A percentile compares a stretch with the other conserved stretches of the same genome.
Conservation (phyloP, 2,888 invertebrate species). For the Helleia helle region DNA sequence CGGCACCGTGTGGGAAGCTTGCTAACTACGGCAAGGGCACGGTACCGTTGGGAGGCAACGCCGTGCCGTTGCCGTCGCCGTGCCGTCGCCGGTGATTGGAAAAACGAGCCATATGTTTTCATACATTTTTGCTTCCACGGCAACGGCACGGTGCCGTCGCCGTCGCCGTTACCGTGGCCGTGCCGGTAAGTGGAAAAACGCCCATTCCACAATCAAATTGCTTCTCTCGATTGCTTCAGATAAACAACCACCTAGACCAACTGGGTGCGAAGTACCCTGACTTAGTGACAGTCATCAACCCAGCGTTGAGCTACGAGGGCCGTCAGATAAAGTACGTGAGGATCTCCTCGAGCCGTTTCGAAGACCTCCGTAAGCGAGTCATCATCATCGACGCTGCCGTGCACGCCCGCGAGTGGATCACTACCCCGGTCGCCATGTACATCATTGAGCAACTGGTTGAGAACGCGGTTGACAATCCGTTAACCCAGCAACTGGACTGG, state of each 20-base stretch:
- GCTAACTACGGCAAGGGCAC: too few species aligned
- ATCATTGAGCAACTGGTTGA: conserved; percentile 78
- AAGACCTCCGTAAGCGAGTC: conserved; percentile 63
- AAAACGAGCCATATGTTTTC: too few species aligned
- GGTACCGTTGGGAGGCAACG: too few species aligned
- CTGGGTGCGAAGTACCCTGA: conserved; percentile 57
- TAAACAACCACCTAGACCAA: conserved; percentile 59
- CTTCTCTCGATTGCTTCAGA: conserved; percentile 60
- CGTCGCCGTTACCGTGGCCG: too few species aligned
- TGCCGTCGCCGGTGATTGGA: too few species aligned
- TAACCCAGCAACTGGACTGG: conserved; percentile 78
- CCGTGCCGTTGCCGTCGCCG: too few species aligned
- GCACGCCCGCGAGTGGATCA: conserved; percentile 83
- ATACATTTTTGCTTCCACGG: too few species aligned
- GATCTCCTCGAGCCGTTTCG: conserved; percentile 68
- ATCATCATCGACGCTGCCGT: conserved; percentile 77
- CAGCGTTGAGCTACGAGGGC: conserved; percentile 74
- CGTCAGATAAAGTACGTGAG: conserved; percentile 75
- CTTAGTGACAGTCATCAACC: conserved; percentile 64
- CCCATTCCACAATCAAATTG: too few species aligned
- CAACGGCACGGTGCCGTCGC: too few species aligned
- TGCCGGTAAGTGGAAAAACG: too few species aligned
- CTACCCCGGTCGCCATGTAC: conserved; percentile 78
- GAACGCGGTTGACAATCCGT: conserved; percentile 54
- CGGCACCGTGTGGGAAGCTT: too few species aligned